Percentiles rank a stretch among this genome's conserved stretches.
These are phyloP conservation scores for Drosophila lutescens DNA, from an alignment of 2,888 invertebrate genomes.

Conservation along the genomic window DNA sequence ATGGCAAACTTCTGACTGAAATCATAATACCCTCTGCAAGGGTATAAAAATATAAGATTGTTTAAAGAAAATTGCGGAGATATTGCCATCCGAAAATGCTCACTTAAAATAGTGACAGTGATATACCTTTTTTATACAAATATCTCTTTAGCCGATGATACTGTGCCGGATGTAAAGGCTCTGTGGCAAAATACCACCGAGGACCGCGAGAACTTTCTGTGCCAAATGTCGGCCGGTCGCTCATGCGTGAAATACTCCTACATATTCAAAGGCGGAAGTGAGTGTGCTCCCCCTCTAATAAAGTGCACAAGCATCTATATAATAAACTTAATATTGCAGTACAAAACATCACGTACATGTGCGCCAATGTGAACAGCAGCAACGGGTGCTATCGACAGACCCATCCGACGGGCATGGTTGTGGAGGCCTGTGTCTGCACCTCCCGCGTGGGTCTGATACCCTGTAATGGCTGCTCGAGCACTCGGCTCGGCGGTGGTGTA, in stretches of 20 bases:
- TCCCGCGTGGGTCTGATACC: slow-evolving; percentile 83
- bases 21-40: no score
- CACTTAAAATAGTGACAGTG: no score
- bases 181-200: slow-evolving; percentile 86
- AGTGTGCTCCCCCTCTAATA: slow-evolving; percentile 60
- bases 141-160: slow-evolving; percentile 86
- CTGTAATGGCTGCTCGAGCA: slow-evolving; percentile 82
- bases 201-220: slow-evolving; percentile 85
- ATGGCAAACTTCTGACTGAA: no score
- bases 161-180: slow-evolving; percentile 87
- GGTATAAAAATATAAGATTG: no score
- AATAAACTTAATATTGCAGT: slow-evolving; percentile 83
- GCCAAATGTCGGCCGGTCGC: slow-evolving; percentile 86
- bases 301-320: not conserved
- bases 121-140: no score
- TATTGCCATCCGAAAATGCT: no score
- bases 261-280: slow-evolving; percentile 87
- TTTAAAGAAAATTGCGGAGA: no score
- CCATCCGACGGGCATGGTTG: slow-evolving; percentile 83
- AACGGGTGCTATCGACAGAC: slow-evolving; percentile 87
- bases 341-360: slow-evolving; percentile 89
- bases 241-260: slow-evolving; percentile 88
- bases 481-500: slow-evolving; percentile 5
- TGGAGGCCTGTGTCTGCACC: slow-evolving; percentile 86
- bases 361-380: slow-evolving; percentile 87